phyloP scores from a whole-genome alignment of 2,888 invertebrate genomes.

The Lapara coniferarum region DNA sequence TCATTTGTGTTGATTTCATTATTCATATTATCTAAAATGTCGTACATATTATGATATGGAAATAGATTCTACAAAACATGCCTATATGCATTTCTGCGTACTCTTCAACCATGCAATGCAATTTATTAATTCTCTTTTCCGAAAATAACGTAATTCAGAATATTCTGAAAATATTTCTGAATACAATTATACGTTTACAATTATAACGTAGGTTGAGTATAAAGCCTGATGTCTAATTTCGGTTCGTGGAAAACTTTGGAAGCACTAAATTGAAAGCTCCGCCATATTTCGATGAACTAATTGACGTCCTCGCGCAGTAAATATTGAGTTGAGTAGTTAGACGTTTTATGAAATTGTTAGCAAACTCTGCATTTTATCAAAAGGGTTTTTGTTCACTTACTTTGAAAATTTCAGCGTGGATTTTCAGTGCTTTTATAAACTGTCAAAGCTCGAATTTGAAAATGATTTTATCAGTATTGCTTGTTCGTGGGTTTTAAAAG shows the following conservation, averaged over 20 bases:
- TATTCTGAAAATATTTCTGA: background rate
- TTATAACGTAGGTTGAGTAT: background rate
- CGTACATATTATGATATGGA: no score
- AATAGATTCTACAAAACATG: no score
- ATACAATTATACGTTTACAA: background rate
- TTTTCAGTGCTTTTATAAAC: background rate
- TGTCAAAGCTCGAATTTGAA: background rate
- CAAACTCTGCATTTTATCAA: background rate
- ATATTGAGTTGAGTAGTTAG: slow-evolving; percentile 19
- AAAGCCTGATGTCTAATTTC: slow-evolving; percentile 4
- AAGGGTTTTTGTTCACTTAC: background rate
- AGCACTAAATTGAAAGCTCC: slow-evolving; percentile 19
- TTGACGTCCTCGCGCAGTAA: slow-evolving; percentile 13
- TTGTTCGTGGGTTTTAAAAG: background rate
- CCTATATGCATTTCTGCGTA: no score
- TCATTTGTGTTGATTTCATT: no score
- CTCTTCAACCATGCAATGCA: no score
- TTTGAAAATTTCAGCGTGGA: background rate
- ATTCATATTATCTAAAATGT: no score
- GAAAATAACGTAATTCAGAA: background rate
- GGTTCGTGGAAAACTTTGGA: slow-evolving; percentile 7
- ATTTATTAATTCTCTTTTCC: no score
- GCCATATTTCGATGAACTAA: slow-evolving; percentile 20
- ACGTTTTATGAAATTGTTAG: slow-evolving; percentile 15
- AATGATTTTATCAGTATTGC: background rate